A percentile compares a stretch with the other conserved stretches of the same genome.
Evolutionary conservation across 2,888 invertebrate species (phyloP).

Genomic region (Cryptus armator): DNA sequence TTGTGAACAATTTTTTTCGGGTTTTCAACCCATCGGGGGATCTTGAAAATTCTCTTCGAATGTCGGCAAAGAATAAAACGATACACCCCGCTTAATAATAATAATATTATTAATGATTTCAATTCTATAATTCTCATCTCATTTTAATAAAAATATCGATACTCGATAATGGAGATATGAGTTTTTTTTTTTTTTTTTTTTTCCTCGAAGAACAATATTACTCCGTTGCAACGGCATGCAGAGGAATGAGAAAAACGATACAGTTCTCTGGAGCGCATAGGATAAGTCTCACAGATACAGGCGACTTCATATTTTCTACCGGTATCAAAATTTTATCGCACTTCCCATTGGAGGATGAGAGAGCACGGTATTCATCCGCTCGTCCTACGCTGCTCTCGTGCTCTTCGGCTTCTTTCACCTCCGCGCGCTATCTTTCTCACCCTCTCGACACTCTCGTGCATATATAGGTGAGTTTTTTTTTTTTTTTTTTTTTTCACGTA

Average conservation of each 20-base stretch:
- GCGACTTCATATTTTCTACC: conserved; percentile 53
- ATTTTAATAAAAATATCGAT: not conserved
- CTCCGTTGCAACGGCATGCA: not conserved
- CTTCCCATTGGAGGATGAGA: not conserved
- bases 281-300: conserved; percentile 12
- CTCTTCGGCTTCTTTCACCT: conserved; percentile 5
- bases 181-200: not conserved
- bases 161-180: not conserved
- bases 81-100: no score
- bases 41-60: no score
- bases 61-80: no score
- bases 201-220: not conserved
- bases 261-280: not conserved
- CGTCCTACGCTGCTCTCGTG: conserved; percentile 1
- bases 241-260: conserved; percentile 1
- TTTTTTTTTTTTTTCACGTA: conserved; percentile 33
- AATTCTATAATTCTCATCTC: no score
- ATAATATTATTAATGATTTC: no score
- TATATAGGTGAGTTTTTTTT: conserved; percentile 15
- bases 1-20: no score
- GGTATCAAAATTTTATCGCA: conserved; percentile 59
- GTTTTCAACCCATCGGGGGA: no score
- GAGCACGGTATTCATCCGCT: conserved; percentile 43
- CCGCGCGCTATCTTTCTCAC: conserved; percentile 15
- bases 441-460: conserved; percentile 13